A percentile compares a stretch with the other conserved stretches of the same genome.
phyloP scores from a whole-genome alignment of 2,888 invertebrate species.

The Encarsia formosa region DNA sequence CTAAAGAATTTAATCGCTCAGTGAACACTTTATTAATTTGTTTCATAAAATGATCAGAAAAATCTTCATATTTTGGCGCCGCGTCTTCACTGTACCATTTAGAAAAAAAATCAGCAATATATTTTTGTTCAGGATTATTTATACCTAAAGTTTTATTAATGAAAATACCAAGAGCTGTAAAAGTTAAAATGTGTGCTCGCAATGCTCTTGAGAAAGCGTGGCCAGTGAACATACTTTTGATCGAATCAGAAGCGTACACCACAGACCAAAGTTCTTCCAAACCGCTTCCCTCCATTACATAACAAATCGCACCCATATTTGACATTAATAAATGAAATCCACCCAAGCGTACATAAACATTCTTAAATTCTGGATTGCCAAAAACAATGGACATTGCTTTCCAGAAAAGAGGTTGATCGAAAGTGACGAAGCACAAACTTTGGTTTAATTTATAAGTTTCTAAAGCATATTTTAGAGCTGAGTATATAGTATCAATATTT shows the following conservation, averaged over 20 bases:
- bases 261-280: background rate
- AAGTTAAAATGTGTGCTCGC: slow-evolving; percentile 1
- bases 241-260: background rate
- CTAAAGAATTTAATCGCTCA: background rate
- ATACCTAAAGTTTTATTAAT: background rate
- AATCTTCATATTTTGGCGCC: background rate
- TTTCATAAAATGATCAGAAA: background rate
- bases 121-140: background rate
- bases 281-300: background rate
- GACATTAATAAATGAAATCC: background rate
- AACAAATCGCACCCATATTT: background rate
- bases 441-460: background rate
- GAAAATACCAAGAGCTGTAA: background rate
- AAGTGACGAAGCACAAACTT: background rate
- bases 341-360: background rate
- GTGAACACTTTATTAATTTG: too few species aligned
- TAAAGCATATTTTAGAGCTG: background rate
- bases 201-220: slow-evolving; percentile 11
- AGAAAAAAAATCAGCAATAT: background rate
- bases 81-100: background rate
- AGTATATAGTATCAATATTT: background rate
- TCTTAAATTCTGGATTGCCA: background rate
- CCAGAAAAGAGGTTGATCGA: background rate
- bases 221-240: background rate
- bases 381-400: background rate